Conservation (phyloP, 2,888 invertebrate species). For the Drosophila tanythrix region DNA sequence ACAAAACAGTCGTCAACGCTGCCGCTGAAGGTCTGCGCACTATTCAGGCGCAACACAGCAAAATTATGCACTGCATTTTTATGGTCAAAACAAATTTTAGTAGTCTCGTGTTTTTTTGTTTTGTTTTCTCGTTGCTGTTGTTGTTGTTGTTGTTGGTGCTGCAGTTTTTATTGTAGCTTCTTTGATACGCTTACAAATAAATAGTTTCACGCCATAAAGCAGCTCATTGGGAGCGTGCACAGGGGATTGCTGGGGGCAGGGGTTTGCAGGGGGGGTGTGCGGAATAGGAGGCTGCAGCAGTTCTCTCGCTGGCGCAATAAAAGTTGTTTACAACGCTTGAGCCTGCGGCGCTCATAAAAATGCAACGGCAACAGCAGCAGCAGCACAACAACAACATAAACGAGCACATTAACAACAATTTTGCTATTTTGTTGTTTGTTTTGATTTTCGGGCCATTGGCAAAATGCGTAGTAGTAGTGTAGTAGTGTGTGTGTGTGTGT, state of each 20-base stretch:
- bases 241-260: neutral
- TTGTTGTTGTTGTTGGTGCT: slow-evolving; percentile 29
- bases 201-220: slow-evolving; percentile 77
- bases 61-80: slow-evolving; percentile 69
- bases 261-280: neutral
- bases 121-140: slow-evolving; percentile 19
- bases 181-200: slow-evolving; percentile 79
- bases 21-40: slow-evolving; percentile 68
- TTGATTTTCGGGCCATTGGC: slow-evolving; percentile 74
- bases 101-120: slow-evolving; percentile 18
- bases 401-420: slow-evolving; percentile 65
- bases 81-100: slow-evolving; percentile 57
- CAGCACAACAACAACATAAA: slow-evolving; percentile 9
- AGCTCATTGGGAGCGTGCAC: slow-evolving; percentile 10
- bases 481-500: neutral
- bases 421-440: slow-evolving; percentile 63
- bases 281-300: neutral
- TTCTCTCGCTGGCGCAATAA: slow-evolving; percentile 53
- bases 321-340: slow-evolving; percentile 76
- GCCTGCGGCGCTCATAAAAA: slow-evolving; percentile 76
- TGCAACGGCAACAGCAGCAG: slow-evolving; percentile 44
- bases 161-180: slow-evolving; percentile 58
- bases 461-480: slow-evolving; percentile 26
- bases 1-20: slow-evolving; percentile 54
- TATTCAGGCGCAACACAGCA: slow-evolving; percentile 28